A percentile compares a stretch with the other conserved stretches of the same genome.
Conservation (phyloP, 1,140 invertebrate genomes). For the Aethina tumida region DNA sequence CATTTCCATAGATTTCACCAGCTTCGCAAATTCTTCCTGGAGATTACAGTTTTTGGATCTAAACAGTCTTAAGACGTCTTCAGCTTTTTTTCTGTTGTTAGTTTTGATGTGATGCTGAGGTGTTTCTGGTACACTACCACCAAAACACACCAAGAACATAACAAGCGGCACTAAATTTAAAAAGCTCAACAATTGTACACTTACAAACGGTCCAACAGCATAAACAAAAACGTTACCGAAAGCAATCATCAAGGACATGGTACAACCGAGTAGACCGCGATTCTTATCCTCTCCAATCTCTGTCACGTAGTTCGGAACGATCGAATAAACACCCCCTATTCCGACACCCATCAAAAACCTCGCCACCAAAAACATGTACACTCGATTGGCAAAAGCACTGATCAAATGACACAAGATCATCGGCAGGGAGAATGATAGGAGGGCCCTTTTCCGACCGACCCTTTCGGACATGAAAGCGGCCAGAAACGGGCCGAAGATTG, state of each 20-base stretch:
- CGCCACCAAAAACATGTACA: slow-evolving; percentile 31
- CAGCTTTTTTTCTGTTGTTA: slow-evolving; percentile 8
- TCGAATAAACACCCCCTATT: slow-evolving; percentile 37
- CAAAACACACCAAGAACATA: slow-evolving; percentile 41
- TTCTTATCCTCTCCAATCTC: slow-evolving; percentile 36
- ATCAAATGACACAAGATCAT: slow-evolving; percentile 35
- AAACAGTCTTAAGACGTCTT: slow-evolving; percentile 7
- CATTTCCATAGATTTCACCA: too few species aligned
- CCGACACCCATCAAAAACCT: slow-evolving; percentile 38
- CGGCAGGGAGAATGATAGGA: slow-evolving; percentile 33
- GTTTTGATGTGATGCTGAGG: slow-evolving; percentile 41
- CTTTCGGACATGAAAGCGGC: slow-evolving; percentile 54
- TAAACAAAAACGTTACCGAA: slow-evolving; percentile 37
- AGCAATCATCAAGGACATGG: slow-evolving; percentile 15
- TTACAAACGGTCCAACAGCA: slow-evolving; percentile 45
- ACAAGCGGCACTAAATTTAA: slow-evolving; percentile 36
- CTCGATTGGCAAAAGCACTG: slow-evolving; percentile 32
- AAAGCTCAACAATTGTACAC: slow-evolving; percentile 43
- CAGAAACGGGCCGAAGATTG: slow-evolving; percentile 31
- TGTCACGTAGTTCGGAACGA: slow-evolving; percentile 40
- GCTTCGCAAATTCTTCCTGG: too few species aligned
- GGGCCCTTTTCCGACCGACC: slow-evolving; percentile 38
- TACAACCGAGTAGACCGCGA: slow-evolving; percentile 18
- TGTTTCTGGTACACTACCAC: slow-evolving; percentile 53
- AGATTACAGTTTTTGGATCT: too few species aligned